Conservation (phyloP, 2,113 vertebrate genomes). For the Furnarius figulus region DNA sequence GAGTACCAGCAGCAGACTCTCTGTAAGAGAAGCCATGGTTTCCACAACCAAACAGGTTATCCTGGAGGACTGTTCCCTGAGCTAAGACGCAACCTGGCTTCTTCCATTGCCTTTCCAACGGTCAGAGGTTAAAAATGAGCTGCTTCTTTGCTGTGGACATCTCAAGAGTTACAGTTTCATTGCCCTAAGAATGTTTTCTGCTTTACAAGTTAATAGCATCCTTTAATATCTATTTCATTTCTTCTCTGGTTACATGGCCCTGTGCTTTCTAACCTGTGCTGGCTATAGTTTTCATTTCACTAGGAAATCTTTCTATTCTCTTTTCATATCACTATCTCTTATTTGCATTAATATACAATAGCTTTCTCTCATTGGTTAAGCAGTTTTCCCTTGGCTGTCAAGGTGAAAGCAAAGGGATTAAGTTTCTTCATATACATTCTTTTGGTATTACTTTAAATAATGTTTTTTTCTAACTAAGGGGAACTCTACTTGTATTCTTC, state of each 20-base stretch:
- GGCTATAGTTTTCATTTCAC: background rate
- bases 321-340: background rate
- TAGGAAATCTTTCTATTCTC: background rate
- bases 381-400: background rate
- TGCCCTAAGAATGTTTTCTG: background rate
- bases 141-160: background rate
- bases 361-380: background rate
- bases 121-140: background rate
- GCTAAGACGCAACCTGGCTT: background rate
- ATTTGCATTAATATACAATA: background rate
- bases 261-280: background rate
- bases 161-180: background rate
- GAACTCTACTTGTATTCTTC: background rate
- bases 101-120: background rate
- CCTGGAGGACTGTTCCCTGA: background rate
- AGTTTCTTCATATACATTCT: background rate
- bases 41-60: background rate
- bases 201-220: background rate
- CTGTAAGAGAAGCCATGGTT: background rate
- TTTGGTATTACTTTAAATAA: conserved; percentile 1
- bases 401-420: conserved; percentile 8
- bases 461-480: conserved; percentile 7
- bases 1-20: background rate
- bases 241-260: background rate
- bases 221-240: background rate